Evolutionary conservation across 2,797 vertebrate genomes (phyloP).

Genomic region (Jordanella pulchra): DNA sequence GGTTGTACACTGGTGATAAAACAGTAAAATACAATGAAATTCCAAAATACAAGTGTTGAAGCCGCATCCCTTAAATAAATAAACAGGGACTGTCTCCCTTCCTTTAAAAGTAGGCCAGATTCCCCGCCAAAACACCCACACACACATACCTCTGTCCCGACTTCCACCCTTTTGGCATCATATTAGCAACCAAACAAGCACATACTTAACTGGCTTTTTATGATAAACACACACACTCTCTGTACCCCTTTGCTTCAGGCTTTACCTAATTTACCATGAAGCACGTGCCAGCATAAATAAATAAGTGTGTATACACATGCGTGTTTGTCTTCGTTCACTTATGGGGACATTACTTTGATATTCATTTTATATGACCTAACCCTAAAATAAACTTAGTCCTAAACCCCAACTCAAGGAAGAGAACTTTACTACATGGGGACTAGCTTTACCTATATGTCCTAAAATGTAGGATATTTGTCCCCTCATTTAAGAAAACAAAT

Average conservation of each 20-base stretch:
- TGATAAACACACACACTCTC: constrained; percentile 32
- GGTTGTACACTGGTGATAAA: not conserved
- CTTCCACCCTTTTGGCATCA: constrained; percentile 38
- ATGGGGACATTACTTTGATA: no score
- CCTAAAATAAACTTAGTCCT: no score
- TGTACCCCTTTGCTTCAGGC: constrained; percentile 27
- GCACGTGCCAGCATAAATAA: constrained; percentile 44
- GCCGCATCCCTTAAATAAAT: constrained; percentile 55
- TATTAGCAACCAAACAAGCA: constrained; percentile 27
- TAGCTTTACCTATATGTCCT: no score
- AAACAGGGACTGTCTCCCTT: constrained; percentile 47
- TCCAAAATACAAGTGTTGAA: constrained; percentile 18
- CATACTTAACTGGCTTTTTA: constrained; percentile 14
- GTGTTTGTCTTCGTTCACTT: no score
- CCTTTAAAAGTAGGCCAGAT: constrained; percentile 61
- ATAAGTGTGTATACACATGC: constrained; percentile 14
- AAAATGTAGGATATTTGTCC: no score
- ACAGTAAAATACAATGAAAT: not conserved
- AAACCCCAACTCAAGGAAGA: no score
- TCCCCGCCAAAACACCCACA: constrained; percentile 23
- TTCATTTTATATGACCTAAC: no score
- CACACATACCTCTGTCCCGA: constrained; percentile 19
- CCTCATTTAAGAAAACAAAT: no score
- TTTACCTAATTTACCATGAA: constrained; percentile 45
- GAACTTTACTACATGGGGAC: no score